Conservation (phyloP, 2,888 invertebrate genomes). For the Dasypogon diadema region DNA sequence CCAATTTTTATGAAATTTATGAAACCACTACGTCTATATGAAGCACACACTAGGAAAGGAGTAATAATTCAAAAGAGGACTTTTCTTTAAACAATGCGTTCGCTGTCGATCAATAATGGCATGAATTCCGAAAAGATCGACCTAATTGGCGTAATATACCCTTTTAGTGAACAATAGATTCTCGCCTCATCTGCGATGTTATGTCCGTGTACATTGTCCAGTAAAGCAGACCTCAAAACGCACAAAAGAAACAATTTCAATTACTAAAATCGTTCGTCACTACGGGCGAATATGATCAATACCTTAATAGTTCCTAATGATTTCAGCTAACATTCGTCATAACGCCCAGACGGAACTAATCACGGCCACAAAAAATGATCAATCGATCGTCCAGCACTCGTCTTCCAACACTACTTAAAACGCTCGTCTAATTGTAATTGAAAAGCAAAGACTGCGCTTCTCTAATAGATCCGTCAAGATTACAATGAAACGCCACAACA, state of each 20-base stretch:
- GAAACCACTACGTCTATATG: too few species aligned
- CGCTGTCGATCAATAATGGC: too few species aligned
- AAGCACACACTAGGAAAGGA: too few species aligned
- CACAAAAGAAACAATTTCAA: conserved; percentile 29
- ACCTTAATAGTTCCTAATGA: conserved; percentile 44
- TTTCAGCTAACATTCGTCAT: conserved; percentile 30
- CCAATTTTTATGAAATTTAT: too few species aligned
- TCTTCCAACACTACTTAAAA: neutral
- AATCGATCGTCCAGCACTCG: neutral
- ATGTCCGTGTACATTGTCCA: too few species aligned
- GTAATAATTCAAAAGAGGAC: too few species aligned
- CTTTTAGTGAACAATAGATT: too few species aligned
- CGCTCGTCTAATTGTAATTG: conserved; percentile 40
- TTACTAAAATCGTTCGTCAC: conserved; percentile 1
- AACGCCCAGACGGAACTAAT: neutral
- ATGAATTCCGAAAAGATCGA: too few species aligned
- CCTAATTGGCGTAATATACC: too few species aligned
- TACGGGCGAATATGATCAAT: conserved; percentile 24
- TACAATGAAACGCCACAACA: conserved; percentile 46
- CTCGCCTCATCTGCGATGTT: too few species aligned
- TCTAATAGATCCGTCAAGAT: conserved; percentile 45
- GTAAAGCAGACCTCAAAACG: too few species aligned
- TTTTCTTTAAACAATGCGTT: too few species aligned
- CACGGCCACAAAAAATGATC: neutral
- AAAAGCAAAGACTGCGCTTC: conserved; percentile 42